A percentile compares a stretch with the other conserved stretches of the same genome.
Evolutionary conservation across 2,888 invertebrate genomes (phyloP).

Genomic region (Brenthis hecate): DNA sequence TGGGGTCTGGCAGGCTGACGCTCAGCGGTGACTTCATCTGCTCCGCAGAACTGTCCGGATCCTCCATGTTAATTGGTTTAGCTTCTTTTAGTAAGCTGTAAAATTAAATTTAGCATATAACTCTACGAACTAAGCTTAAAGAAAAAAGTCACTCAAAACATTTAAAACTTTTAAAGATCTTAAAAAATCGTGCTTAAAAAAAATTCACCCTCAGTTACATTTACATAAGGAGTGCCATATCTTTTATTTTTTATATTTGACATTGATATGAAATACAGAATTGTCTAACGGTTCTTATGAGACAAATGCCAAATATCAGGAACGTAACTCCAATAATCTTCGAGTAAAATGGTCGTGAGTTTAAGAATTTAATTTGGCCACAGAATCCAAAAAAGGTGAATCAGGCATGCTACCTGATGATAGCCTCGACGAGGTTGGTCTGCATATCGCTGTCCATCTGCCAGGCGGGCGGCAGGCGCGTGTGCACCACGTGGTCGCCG

Average conservation of each 20-base stretch:
- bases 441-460: slow-evolving; percentile 95
- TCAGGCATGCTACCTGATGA: slow-evolving; percentile 87
- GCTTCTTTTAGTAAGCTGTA: slow-evolving; percentile 94
- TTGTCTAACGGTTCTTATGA: too few species aligned
- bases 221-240: too few species aligned
- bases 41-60: slow-evolving; percentile 70
- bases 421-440: slow-evolving; percentile 96
- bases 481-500: slow-evolving; percentile 95
- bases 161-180: too few species aligned
- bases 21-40: slow-evolving; percentile 69
- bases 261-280: too few species aligned
- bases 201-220: too few species aligned
- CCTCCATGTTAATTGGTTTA: slow-evolving; percentile 88
- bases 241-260: too few species aligned
- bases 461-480: slow-evolving; percentile 92
- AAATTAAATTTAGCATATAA: slow-evolving; percentile 28
- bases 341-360: too few species aligned
- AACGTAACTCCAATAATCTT: too few species aligned
- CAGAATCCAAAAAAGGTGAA: not conserved
- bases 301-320: too few species aligned
- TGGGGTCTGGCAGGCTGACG: slow-evolving; percentile 82
- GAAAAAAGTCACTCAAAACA: not conserved
- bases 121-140: not conserved
- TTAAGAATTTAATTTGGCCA: too few species aligned
- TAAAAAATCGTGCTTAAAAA: too few species aligned